phyloP scores from a whole-genome alignment of 2,888 invertebrate species.

The Pinctada fucata region DNA sequence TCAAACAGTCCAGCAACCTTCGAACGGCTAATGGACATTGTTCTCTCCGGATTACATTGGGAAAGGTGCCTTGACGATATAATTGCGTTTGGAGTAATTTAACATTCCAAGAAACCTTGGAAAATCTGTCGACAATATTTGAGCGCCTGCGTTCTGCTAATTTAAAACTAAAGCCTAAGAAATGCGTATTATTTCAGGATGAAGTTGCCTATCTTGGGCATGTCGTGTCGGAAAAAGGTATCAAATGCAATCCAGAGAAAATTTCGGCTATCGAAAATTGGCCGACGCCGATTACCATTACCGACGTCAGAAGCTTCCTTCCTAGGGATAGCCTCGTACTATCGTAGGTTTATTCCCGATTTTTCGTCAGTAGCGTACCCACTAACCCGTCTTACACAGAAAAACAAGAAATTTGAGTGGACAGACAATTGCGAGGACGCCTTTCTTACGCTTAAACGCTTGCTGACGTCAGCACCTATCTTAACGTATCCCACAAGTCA shows the following conservation, averaged over 20 bases:
- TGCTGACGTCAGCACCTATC: constrained; percentile 10
- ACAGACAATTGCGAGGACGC: constrained; percentile 7
- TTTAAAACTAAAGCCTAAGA: constrained; percentile 28
- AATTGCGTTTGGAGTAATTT: too few relatives aligned
- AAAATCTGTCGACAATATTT: constrained; percentile 21
- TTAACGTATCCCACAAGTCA: constrained; percentile 25
- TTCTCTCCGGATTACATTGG: too few relatives aligned
- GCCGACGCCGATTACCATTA: background rate
- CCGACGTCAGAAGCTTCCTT: constrained; percentile 22
- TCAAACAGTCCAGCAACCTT: too few relatives aligned
- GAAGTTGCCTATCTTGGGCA: constrained; percentile 29
- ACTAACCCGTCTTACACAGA: constrained; percentile 3
- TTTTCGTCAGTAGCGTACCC: constrained; percentile 23
- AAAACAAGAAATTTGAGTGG: constrained; percentile 26
- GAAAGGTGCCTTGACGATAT: too few relatives aligned
- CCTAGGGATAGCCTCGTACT: constrained; percentile 28
- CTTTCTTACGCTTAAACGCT: constrained; percentile 14
- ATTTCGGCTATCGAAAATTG: constrained; percentile 16
- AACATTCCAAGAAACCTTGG: background rate
- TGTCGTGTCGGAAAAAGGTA: constrained; percentile 13
- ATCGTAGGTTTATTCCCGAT: constrained; percentile 26
- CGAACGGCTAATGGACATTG: too few relatives aligned
- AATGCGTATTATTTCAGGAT: constrained; percentile 25
- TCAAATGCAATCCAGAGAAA: constrained; percentile 25
- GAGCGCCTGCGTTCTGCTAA: constrained; percentile 16